A percentile compares a stretch with the other conserved stretches of the same genome.
Conservation (phyloP, 2,797 vertebrate genomes). For the Hoplostethus atlanticus region DNA sequence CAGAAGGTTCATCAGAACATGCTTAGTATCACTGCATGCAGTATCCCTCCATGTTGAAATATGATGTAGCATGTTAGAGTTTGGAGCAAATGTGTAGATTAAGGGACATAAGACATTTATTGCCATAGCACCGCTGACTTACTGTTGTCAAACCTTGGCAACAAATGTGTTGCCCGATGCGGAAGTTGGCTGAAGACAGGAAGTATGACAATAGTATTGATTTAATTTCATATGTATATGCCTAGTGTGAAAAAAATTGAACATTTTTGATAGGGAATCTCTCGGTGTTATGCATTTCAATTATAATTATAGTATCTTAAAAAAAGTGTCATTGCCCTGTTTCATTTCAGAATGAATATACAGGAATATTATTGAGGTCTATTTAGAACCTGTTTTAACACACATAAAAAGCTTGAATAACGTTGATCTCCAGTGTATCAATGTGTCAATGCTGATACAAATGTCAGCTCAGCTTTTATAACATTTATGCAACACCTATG, state of each 20-base stretch:
- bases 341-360: slow-evolving; percentile 1
- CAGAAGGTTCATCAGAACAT: not conserved
- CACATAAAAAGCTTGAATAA: too few relatives aligned
- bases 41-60: slow-evolving; percentile 2
- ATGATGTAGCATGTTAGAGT: slow-evolving; percentile 12
- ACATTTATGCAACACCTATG: too few relatives aligned
- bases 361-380: not conserved
- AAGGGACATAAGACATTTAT: slow-evolving; percentile 20
- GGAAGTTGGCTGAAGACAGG: too few relatives aligned
- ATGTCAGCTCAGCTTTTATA: too few relatives aligned
- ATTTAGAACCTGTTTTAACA: too few relatives aligned
- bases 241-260: too few relatives aligned
- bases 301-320: not conserved
- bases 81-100: slow-evolving; percentile 13
- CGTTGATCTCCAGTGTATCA: too few relatives aligned
- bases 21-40: not conserved
- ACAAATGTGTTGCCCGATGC: not conserved
- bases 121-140: slow-evolving; percentile 17
- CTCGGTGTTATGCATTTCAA: not conserved
- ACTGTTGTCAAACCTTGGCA: not conserved
- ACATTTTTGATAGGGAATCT: not conserved
- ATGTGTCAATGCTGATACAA: too few relatives aligned
- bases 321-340: not conserved
- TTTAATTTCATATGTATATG: not conserved
- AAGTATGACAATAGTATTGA: not conserved